Conservation (phyloP, 2,888 invertebrate species). For the Venusia cambrica region DNA sequence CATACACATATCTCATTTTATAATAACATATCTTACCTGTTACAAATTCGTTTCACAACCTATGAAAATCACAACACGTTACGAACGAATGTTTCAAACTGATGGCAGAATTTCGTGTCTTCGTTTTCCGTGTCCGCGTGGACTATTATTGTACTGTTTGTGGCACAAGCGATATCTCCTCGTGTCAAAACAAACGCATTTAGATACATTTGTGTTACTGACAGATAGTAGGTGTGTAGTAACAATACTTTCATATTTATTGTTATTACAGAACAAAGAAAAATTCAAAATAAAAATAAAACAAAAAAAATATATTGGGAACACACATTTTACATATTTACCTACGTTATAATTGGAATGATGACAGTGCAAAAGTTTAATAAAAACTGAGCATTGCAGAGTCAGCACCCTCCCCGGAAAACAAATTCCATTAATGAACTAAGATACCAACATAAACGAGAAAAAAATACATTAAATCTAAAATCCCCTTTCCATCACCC, state of each 20-base stretch:
- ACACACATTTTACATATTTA: neutral
- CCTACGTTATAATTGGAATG: conserved; percentile 9
- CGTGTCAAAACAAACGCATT: conserved; percentile 30
- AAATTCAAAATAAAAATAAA: neutral
- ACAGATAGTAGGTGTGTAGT: no score
- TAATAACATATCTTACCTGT: no score
- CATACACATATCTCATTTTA: no score
- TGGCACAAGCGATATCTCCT: conserved; percentile 33
- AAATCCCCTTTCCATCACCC: no score
- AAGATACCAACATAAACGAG: no score
- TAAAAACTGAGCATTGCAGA: no score
- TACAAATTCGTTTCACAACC: conserved; percentile 10
- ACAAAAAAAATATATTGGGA: neutral
- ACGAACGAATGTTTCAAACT: conserved; percentile 51
- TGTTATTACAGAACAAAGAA: no score
- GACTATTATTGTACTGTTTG: conserved; percentile 33
- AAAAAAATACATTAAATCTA: no score
- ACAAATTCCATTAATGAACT: no score
- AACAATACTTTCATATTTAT: conserved; percentile 16
- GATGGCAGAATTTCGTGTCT: conserved; percentile 51
- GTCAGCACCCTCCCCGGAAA: no score
- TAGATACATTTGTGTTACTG: conserved; percentile 19
- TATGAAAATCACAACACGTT: conserved; percentile 26
- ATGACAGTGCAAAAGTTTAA: neutral
- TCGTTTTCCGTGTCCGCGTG: conserved; percentile 34